phyloP scores from a whole-genome alignment of 2,113 vertebrate genomes.

The Grus americana region DNA sequence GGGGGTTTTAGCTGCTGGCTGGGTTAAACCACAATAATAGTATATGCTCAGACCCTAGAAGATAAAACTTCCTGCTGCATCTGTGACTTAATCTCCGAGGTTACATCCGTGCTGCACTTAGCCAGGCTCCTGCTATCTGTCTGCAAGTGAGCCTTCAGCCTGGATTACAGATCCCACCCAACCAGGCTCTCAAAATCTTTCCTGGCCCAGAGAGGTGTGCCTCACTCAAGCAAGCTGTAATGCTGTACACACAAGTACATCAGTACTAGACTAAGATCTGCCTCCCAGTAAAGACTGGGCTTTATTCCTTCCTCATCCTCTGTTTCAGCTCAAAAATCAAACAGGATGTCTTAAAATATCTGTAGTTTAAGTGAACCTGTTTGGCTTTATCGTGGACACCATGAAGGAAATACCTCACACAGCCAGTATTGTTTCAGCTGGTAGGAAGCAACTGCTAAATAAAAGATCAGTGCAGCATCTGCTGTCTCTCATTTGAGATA shows the following conservation, averaged over 20 bases:
- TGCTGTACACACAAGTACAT: not conserved
- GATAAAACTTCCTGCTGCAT: not conserved
- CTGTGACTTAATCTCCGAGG: not conserved
- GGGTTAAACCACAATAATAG: not conserved
- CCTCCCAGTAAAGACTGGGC: not conserved
- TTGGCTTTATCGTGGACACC: not conserved
- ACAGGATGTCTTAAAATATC: slow-evolving; percentile 29
- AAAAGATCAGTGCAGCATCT: not conserved
- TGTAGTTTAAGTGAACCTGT: not conserved
- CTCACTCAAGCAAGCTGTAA: fast-evolving
- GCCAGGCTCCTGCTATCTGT: not conserved
- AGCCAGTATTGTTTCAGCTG: not conserved
- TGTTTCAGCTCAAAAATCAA: slow-evolving; percentile 9
- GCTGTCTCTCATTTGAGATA: not conserved
- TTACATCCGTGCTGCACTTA: not conserved
- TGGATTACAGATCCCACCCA: not conserved
- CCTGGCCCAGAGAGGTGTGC: not conserved
- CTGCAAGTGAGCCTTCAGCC: not conserved
- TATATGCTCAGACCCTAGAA: not conserved
- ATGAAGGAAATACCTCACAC: not conserved
- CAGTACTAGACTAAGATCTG: not conserved
- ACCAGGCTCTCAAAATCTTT: not conserved
- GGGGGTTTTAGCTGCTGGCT: too few species aligned
- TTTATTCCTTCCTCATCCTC: not conserved
- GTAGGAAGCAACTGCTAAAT: not conserved